Percentiles rank a stretch among this genome's conserved stretches.
phyloP scores from a whole-genome alignment of 2,113 vertebrate genomes.

The Ranitomeya variabilis region DNA sequence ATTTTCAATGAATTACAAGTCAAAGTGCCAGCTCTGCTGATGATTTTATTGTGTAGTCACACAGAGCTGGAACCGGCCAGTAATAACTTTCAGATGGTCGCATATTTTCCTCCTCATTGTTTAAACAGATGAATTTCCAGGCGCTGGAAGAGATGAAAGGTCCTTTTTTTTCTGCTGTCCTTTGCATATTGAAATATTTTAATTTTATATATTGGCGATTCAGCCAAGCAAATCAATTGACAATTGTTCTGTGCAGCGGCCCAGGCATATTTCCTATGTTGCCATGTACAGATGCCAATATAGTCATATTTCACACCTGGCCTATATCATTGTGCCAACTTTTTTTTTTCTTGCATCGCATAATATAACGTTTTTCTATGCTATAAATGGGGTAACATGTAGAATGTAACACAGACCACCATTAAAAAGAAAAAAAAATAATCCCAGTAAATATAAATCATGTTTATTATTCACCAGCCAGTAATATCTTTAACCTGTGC shows the following conservation, averaged over 20 bases:
- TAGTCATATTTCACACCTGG: neutral
- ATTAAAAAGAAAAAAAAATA: neutral
- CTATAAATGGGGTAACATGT: neutral
- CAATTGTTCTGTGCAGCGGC: conserved; percentile 2
- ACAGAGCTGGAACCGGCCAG: neutral
- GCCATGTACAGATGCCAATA: neutral
- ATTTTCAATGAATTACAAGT: conserved; percentile 19
- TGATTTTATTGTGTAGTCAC: conserved; percentile 30
- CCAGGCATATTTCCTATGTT: neutral
- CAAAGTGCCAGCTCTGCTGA: conserved; percentile 31
- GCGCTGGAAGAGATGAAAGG: conserved; percentile 14
- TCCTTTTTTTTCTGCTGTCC: conserved; percentile 9
- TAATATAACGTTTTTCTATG: neutral
- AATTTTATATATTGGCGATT: conserved; percentile 10
- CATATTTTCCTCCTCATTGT: conserved; percentile 23
- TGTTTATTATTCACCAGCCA: neutral
- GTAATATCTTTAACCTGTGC: neutral
- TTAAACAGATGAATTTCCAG: conserved; percentile 41
- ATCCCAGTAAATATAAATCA: neutral
- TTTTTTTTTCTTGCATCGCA: neutral
- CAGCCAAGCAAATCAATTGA: conserved; percentile 23
- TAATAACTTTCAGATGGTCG: conserved; percentile 48
- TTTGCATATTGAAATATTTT: conserved; percentile 24
- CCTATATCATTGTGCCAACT: neutral
- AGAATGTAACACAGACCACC: neutral